A percentile compares a stretch with the other conserved stretches of the same genome.
Conservation (phyloP, 2,113 vertebrate genomes). For the Lagenorhynchus albirostris region DNA sequence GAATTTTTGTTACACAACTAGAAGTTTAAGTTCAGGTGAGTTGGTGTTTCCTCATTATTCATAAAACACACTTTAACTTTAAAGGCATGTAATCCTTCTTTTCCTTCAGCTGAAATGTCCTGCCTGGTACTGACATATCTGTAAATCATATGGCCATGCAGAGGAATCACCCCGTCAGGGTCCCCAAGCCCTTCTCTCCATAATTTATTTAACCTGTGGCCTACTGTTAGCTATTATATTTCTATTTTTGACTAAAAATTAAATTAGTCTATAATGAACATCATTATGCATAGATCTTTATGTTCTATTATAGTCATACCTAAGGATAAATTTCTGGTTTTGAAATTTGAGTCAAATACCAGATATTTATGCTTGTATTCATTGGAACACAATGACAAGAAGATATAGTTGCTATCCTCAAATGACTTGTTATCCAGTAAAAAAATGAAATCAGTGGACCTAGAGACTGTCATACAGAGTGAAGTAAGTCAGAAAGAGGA, state of each 20-base stretch:
- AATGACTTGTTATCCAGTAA: neutral
- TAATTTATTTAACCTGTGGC: neutral
- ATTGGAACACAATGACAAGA: neutral
- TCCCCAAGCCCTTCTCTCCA: neutral
- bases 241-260: neutral
- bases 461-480: no score
- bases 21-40: constrained; percentile 2
- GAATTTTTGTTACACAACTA: neutral
- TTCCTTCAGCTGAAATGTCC: neutral
- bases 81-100: neutral
- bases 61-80: neutral
- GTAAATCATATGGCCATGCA: neutral
- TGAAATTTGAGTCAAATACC: neutral
- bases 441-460: neutral
- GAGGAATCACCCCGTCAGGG: neutral
- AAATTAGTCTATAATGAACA: neutral
- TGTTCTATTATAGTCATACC: neutral
- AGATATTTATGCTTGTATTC: neutral
- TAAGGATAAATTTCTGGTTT: neutral
- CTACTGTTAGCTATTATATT: neutral
- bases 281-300: neutral
- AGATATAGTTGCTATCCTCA: neutral
- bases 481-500: no score
- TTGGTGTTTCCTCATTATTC: neutral
- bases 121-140: neutral